A percentile compares a stretch with the other conserved stretches of the same genome.
Evolutionary conservation across 2,797 vertebrate genomes (phyloP).

Genomic region (Hemibagrus guttatus): DNA sequence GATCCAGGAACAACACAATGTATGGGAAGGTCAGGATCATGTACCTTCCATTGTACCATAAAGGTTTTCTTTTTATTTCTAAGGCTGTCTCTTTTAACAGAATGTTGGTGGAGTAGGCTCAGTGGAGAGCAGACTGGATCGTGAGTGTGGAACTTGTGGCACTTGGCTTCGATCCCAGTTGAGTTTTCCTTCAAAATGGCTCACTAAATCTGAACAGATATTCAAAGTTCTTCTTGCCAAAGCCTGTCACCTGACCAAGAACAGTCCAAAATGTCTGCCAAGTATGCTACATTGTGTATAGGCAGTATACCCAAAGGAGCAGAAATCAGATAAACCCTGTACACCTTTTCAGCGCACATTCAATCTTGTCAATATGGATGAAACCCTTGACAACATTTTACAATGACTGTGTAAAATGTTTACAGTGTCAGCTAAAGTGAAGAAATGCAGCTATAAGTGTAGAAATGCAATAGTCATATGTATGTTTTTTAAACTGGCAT

Average conservation of each 20-base stretch:
- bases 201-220: constrained; percentile 61
- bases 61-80: neutral
- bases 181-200: constrained; percentile 55
- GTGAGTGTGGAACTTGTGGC: constrained; percentile 26
- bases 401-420: neutral
- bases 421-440: neutral
- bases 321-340: constrained; percentile 2
- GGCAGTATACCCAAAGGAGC: constrained; percentile 13
- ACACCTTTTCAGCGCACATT: neutral
- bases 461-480: neutral
- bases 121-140: constrained; percentile 17
- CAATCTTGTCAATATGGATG: neutral
- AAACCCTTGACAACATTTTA: neutral
- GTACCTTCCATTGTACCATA: neutral
- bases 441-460: neutral
- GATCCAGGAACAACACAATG: neutral
- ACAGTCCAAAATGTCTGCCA: constrained; percentile 41
- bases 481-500: neutral
- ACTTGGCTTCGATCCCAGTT: constrained; percentile 47
- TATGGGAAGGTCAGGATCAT: neutral
- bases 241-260: constrained; percentile 43
- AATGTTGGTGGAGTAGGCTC: neutral
- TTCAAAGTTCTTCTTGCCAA: constrained; percentile 39
- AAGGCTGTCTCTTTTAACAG: neutral
- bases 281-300: constrained; percentile 5